phyloP scores from a whole-genome alignment of 2,113 vertebrate species.

The Calidris pygmaea region DNA sequence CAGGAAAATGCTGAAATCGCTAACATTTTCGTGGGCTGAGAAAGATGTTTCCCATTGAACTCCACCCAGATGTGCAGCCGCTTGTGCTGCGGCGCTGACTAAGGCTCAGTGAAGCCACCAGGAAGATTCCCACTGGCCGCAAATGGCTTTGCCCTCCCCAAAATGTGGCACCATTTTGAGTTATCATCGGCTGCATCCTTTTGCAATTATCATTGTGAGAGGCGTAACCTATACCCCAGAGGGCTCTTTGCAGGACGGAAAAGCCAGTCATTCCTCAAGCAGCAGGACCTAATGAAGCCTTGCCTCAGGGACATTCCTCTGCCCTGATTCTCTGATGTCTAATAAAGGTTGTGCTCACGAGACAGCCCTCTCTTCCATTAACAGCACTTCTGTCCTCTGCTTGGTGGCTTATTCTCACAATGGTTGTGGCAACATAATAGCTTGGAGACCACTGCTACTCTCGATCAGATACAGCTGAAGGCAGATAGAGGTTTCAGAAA shows the following conservation, averaged over 20 bases:
- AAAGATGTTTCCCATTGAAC: slow-evolving; percentile 48
- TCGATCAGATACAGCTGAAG: neutral
- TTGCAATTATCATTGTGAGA: slow-evolving; percentile 41
- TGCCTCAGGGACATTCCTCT: slow-evolving; percentile 33
- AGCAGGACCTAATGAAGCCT: slow-evolving; percentile 49
- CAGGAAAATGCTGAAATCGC: slow-evolving; percentile 7
- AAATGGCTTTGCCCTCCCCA: neutral
- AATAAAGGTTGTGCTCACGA: neutral
- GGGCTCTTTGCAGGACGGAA: slow-evolving; percentile 18
- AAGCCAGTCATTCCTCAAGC: slow-evolving; percentile 55
- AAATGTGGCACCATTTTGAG: slow-evolving; percentile 11
- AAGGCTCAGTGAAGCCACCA: neutral
- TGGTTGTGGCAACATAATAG: neutral
- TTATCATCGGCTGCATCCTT: slow-evolving; percentile 15
- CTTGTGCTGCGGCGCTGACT: neutral
- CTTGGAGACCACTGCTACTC: neutral
- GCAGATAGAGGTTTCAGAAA: neutral
- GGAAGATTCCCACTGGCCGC: neutral
- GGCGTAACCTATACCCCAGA: neutral
- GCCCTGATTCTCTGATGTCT: slow-evolving; percentile 36
- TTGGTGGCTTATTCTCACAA: neutral
- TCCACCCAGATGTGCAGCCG: slow-evolving; percentile 22
- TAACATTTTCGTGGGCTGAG: slow-evolving; percentile 41
- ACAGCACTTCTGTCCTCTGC: neutral
- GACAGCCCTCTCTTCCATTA: neutral